A percentile compares a stretch with the other conserved stretches of the same genome.
phyloP scores from a whole-genome alignment of 2,113 vertebrate species.

The Corythaeola cristata region DNA sequence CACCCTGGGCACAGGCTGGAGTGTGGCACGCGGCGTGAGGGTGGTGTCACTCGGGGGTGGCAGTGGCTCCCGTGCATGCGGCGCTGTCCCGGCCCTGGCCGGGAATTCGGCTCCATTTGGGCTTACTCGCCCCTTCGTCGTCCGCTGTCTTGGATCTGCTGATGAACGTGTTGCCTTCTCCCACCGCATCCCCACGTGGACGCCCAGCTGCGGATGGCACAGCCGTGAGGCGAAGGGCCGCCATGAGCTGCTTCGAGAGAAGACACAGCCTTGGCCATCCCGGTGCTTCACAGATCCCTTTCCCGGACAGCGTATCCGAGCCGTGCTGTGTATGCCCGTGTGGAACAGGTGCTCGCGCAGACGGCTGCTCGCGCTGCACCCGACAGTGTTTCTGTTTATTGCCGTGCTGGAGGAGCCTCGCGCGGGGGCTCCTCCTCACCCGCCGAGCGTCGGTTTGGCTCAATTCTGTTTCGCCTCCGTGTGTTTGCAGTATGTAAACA shows the following conservation, averaged over 20 bases:
- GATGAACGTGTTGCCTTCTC: neutral
- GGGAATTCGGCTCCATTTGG: fast-evolving
- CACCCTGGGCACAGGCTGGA: neutral
- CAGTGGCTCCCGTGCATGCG: neutral
- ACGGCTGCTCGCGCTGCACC: neutral
- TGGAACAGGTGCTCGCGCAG: neutral
- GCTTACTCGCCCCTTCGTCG: neutral
- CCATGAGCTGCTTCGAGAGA: constrained; percentile 21
- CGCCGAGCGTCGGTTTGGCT: neutral
- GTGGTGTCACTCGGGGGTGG: neutral
- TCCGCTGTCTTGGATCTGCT: neutral
- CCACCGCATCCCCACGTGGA: neutral
- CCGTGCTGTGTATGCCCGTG: constrained; percentile 50
- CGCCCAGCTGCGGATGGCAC: neutral
- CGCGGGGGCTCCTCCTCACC: constrained; percentile 21
- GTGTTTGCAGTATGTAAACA: constrained; percentile 78
- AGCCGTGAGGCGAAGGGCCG: constrained; percentile 65
- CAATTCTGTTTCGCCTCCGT: neutral
- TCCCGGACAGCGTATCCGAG: neutral
- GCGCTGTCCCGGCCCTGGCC: neutral
- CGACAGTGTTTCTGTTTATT: constrained; percentile 77
- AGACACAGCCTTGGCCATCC: neutral
- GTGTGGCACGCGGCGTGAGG: fast-evolving
- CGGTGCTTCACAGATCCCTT: neutral
- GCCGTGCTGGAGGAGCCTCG: constrained; percentile 76